Conservation (phyloP, 2,113 vertebrate genomes). For the Alligator mississippiensis region DNA sequence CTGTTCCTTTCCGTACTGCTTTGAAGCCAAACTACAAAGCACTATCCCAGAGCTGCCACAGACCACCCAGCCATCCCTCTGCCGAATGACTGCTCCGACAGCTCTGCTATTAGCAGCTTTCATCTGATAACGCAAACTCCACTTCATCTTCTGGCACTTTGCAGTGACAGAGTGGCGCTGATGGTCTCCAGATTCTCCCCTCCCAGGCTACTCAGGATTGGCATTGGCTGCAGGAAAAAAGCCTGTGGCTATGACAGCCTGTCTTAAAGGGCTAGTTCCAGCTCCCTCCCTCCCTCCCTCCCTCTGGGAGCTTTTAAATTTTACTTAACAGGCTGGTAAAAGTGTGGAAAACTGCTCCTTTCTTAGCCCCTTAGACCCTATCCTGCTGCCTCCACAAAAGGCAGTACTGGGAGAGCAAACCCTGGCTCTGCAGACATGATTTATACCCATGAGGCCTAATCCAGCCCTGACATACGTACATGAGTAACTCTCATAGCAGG, state of each 20-base stretch:
- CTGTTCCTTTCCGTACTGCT: background rate
- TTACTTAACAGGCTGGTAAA: background rate
- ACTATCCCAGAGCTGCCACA: fast-evolving
- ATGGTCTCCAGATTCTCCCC: background rate
- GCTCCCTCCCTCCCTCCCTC: background rate
- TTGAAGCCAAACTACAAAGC: too few relatives aligned
- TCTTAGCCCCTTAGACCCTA: too few relatives aligned
- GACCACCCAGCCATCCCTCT: too few relatives aligned
- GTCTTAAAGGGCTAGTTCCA: fast-evolving
- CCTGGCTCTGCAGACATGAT: background rate
- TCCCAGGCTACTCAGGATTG: background rate
- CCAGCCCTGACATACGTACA: too few relatives aligned
- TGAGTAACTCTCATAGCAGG: too few relatives aligned
- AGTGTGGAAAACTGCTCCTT: background rate
- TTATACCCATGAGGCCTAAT: too few relatives aligned
- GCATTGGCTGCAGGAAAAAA: background rate
- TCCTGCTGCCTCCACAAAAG: background rate
- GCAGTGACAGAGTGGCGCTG: background rate
- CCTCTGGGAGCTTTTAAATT: background rate
- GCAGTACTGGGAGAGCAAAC: background rate
- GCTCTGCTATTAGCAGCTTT: background rate
- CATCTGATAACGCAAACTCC: fast-evolving
- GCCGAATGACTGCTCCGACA: background rate
- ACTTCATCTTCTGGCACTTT: fast-evolving
- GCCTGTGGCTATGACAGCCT: fast-evolving